A percentile compares a stretch with the other conserved stretches of the same genome.
Conservation (phyloP, 2,113 vertebrate genomes). For the Microtus ochrogaster region DNA sequence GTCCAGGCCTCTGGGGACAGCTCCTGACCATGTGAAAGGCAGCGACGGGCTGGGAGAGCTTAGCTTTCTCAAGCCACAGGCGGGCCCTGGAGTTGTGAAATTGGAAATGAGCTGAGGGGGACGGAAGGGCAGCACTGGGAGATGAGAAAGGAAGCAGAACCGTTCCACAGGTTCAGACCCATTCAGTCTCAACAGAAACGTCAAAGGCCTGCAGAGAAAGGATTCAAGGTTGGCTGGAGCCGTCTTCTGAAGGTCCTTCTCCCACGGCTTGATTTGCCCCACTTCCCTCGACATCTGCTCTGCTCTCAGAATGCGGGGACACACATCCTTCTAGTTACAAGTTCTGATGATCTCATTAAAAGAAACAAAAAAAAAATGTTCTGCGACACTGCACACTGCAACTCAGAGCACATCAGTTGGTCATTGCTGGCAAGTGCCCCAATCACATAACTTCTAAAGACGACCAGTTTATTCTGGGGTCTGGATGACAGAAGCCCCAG, state of each 20-base stretch:
- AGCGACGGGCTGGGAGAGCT: background rate
- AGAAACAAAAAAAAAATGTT: background rate
- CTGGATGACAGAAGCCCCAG: background rate
- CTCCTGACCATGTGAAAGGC: background rate
- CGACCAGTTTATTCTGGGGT: background rate
- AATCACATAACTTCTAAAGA: background rate
- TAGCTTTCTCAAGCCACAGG: background rate
- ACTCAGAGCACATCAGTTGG: background rate
- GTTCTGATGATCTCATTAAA: background rate
- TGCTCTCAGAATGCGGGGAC: background rate
- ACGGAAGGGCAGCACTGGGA: background rate
- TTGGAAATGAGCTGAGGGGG: background rate
- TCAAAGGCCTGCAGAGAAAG: rapidly evolving
- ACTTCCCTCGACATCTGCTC: background rate
- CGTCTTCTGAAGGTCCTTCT: background rate
- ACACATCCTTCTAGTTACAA: background rate
- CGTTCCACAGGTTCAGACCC: background rate
- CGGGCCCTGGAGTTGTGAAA: background rate
- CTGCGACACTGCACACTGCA: too few species aligned
- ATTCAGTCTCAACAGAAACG: rapidly evolving
- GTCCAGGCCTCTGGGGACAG: background rate
- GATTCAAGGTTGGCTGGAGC: background rate
- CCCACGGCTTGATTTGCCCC: rapidly evolving
- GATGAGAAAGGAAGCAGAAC: background rate
- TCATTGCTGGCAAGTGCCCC: background rate